Percentiles rank a stretch among this genome's conserved stretches.
Conservation (phyloP, 2,888 invertebrate species). For the Drosophila austrosaltans region DNA sequence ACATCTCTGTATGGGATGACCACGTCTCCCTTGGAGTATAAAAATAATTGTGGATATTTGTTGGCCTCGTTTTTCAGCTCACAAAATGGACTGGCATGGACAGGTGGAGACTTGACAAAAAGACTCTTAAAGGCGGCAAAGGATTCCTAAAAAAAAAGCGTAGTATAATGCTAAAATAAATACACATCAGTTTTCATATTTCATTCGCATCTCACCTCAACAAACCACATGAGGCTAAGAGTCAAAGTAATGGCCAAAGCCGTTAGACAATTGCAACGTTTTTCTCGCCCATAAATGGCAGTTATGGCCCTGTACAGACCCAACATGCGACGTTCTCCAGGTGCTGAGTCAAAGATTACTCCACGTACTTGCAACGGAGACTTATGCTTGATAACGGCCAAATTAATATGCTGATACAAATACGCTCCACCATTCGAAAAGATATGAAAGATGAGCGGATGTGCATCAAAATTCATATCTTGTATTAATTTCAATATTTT, state of each 20-base stretch:
- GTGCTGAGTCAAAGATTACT: slow-evolving; percentile 89
- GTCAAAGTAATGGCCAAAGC: slow-evolving; percentile 84
- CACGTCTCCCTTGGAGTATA: slow-evolving; percentile 89
- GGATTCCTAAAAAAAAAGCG: slow-evolving; percentile 79
- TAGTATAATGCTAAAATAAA: neutral
- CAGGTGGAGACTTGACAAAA: slow-evolving; percentile 82
- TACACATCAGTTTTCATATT: neutral
- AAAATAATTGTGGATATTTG: slow-evolving; percentile 88
- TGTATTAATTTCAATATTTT: slow-evolving; percentile 87
- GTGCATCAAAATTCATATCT: slow-evolving; percentile 88
- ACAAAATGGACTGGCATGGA: slow-evolving; percentile 86
- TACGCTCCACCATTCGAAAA: slow-evolving; percentile 91
- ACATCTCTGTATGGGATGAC: slow-evolving; percentile 88
- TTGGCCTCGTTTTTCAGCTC: slow-evolving; percentile 86
- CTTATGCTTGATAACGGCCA: slow-evolving; percentile 85
- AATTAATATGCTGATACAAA: slow-evolving; percentile 87
- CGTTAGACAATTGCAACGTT: slow-evolving; percentile 85
- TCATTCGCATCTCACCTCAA: slow-evolving; percentile 86
- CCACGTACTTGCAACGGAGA: slow-evolving; percentile 85
- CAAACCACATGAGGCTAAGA: slow-evolving; percentile 86
- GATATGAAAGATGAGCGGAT: slow-evolving; percentile 89
- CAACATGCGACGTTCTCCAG: slow-evolving; percentile 86
- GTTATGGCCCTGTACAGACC: slow-evolving; percentile 86
- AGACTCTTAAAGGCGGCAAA: slow-evolving; percentile 82
- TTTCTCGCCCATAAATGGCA: slow-evolving; percentile 86